phyloP scores from a whole-genome alignment of 2,888 invertebrate genomes.

The Rutpela maculata region DNA sequence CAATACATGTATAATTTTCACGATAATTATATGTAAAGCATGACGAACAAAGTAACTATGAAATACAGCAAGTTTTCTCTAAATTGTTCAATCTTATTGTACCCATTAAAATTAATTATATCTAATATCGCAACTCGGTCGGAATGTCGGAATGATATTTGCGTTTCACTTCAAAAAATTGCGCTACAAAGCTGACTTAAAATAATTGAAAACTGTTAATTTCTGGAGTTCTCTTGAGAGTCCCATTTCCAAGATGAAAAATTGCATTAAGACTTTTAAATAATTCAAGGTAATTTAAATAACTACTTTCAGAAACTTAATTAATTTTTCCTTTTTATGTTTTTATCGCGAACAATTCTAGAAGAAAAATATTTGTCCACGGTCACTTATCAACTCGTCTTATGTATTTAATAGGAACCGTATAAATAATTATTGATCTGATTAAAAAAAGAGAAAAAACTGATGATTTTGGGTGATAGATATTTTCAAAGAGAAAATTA shows the following conservation, averaged over 20 bases:
- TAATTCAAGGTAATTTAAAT: not conserved
- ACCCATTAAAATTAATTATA: not conserved
- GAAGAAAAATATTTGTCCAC: not conserved
- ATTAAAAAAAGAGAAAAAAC: too few relatives aligned
- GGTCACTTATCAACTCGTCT: not conserved
- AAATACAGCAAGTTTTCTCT: not conserved
- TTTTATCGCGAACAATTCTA: not conserved
- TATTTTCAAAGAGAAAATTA: too few relatives aligned
- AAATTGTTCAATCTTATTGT: conserved; percentile 1
- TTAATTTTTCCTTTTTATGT: not conserved
- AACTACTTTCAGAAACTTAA: not conserved
- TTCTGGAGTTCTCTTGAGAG: not conserved
- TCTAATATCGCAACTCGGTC: not conserved
- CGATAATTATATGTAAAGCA: not conserved
- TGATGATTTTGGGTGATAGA: too few relatives aligned
- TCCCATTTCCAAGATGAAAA: not conserved
- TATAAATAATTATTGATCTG: too few relatives aligned
- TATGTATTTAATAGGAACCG: not conserved
- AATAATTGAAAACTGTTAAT: conserved; percentile 7
- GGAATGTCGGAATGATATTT: not conserved
- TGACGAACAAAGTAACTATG: not conserved
- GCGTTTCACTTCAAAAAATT: conserved; percentile 4
- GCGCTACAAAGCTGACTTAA: not conserved
- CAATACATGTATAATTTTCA: not conserved
- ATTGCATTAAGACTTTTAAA: not conserved